Percentiles rank a stretch among this genome's conserved stretches.
These are phyloP conservation scores for Spermophilus dauricus DNA, from an alignment of 2,113 vertebrate genomes.

Conservation along the genomic window DNA sequence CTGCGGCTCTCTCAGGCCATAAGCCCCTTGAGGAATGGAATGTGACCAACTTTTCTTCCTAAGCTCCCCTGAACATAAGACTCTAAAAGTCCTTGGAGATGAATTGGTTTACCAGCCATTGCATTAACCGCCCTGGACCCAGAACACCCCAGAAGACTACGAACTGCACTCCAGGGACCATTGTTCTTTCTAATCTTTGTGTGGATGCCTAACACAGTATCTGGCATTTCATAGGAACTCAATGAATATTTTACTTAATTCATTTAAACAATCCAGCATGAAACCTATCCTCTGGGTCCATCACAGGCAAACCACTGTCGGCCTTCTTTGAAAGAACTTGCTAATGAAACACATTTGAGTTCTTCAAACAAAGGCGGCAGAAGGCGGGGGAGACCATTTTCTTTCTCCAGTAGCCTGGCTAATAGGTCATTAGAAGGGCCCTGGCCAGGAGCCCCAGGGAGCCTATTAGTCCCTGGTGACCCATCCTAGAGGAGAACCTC, in stretches of 20 bases:
- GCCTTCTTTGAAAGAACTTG: slow-evolving; percentile 27
- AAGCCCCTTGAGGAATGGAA: not conserved
- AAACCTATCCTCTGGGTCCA: not conserved
- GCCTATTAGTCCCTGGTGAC: slow-evolving; percentile 47
- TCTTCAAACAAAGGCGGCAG: slow-evolving; percentile 4
- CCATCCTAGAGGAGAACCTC: not conserved
- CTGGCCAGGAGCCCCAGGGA: slow-evolving; percentile 41
- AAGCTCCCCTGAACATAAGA: not conserved
- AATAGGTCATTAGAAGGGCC: slow-evolving; percentile 48
- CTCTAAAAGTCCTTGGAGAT: not conserved
- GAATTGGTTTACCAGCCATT: not conserved
- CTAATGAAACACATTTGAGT: slow-evolving; percentile 19
- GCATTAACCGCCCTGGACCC: not conserved
- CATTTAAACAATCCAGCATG: not conserved
- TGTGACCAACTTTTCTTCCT: not conserved
- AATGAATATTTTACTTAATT: slow-evolving; percentile 35
- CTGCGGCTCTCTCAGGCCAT: not conserved
- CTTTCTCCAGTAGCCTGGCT: slow-evolving; percentile 3
- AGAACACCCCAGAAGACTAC: not conserved
- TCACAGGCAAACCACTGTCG: not conserved
- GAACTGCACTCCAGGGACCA: not conserved
- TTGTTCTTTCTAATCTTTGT: not conserved
- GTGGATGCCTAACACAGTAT: not conserved
- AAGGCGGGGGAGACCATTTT: not conserved
- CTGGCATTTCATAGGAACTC: not conserved